phyloP scores from a whole-genome alignment of 2,888 invertebrate genomes.

The Pheosia gnoma region DNA sequence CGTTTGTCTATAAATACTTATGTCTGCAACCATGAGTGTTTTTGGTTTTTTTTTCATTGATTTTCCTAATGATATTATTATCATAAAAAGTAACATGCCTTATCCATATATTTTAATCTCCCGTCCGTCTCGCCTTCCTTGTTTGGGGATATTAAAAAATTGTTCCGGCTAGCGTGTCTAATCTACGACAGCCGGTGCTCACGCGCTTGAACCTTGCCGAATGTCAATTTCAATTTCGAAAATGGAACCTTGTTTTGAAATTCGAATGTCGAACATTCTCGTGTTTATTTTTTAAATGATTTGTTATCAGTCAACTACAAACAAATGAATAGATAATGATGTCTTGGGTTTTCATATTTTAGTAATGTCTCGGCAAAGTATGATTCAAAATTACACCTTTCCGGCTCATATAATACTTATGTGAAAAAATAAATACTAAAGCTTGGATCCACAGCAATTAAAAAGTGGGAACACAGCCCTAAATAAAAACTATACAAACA shows the following conservation, averaged over 20 bases:
- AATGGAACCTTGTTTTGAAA: constrained; percentile 23
- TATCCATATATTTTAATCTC: constrained; percentile 57
- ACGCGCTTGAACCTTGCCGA: constrained; percentile 45
- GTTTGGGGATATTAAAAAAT: constrained; percentile 83
- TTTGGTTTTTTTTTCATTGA: no score
- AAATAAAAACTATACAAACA: background rate
- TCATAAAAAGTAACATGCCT: constrained; percentile 8
- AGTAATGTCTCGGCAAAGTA: no score
- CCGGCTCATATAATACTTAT: no score
- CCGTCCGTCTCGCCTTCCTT: constrained; percentile 67
- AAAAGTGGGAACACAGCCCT: background rate
- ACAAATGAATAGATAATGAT: no score
- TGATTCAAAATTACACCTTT: no score
- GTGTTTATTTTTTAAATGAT: background rate
- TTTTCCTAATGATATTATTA: background rate
- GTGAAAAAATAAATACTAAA: no score
- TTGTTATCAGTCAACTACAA: background rate
- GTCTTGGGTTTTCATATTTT: no score
- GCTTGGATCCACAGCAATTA: background rate
- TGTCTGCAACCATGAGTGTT: no score
- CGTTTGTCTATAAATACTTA: no score
- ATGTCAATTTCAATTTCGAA: constrained; percentile 45
- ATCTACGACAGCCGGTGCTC: constrained; percentile 77
- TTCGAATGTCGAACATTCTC: background rate
- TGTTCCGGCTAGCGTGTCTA: constrained; percentile 84